Base-by-base conservation (phyloP, 2,797 vertebrate species). In the Pseudomugil tenellus region DNA sequence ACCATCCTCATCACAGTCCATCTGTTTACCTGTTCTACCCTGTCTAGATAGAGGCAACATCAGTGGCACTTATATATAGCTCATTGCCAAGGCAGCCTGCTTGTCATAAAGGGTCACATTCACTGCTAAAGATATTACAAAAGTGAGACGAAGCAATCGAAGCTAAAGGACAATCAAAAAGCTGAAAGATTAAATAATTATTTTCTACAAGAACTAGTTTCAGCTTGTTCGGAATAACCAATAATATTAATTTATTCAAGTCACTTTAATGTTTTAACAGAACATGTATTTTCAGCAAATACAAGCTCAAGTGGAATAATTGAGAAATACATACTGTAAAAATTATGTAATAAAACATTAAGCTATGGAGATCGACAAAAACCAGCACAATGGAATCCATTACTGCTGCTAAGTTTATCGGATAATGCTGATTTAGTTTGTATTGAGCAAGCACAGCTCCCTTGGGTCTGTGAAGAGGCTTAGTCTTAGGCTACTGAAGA, bases 311-410 rank as follows among this genome's bases (percentile, higher is more conserved):
- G 14, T 12, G 31, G 46, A 61, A 39, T 32, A 52, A 41, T 34
- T 59, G 46, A 60, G 65, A 76, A 82, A 81, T 32, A 60, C 9
- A 48, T 26, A 37, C 58, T 65, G 74, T 29, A 67, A 67, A 51
- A 28, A 58, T 87, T 82, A 84, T 64, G 68, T 83, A 87, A 85
- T 54, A 56, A 61, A 80, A 55, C 32, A 58, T 26, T 77, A 86
- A 84, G 79, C 76, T 64, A 54, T 52, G 63, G 62, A 83, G 31
- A 84, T 53, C 58, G 48, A 65, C 69, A 32, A 85, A 70, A 82
- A 84, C 76, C 71, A 82, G 69, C 74, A 74, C 70, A 86, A 79
- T 84, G 58, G 73, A 84, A 75, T 86, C 71, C 63, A 78, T 85
- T 89, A 78, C 64, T 65, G 58, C 58, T n/a, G 57, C 67, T 34